Base-by-base conservation (phyloP, 2,888 invertebrate species). In the Falcaria lacertinaria region DNA sequence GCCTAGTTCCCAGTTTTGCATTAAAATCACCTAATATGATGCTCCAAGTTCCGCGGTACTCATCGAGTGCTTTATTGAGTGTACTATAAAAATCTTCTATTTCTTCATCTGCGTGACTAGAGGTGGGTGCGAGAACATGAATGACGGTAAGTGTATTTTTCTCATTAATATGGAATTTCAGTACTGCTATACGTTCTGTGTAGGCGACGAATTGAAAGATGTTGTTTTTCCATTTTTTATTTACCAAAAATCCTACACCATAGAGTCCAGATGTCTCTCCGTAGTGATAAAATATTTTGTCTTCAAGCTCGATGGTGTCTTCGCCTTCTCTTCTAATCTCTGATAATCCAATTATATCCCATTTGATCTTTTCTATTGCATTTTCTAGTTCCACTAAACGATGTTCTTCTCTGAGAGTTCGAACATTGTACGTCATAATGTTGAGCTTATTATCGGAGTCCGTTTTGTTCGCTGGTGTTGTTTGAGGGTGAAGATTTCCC, bases 241-340 rank as follows among this genome's bases (percentile, higher is more conserved):
- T 19, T 4, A 47, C 42, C 2, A 47, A 1, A 25, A 47, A 47
- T 1, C 47, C 47, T 8, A 47, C 43, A 7, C 47, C 47, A 17
- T 37, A 11, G 1, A 4, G 14, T 3, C 41, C 25, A 0, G 2
- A 33, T 0, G 14, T 28, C 13, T 39, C 19, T 5, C 44, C 47
- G 15, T 17, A 11, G 17, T 44, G 15, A 28, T 22, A 42, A 34
- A 47, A 42, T 14, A 47, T 19, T 19, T n/a, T 34, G 6, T 43
- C 22, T 1, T 39, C 33, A 34, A 34, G 33, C 13, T 43, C 41
- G 4, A 25, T 7, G 0, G 43, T 34, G 13, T 33, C 11, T 34
- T 43, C 46, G 0, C 40, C 46, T 0, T 16, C 4, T 39, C 43
- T 34, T 1, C 42, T 35, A 2, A 32, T 8, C 32, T 32, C 32